Evolutionary conservation across 2,888 invertebrate genomes (phyloP), one percentile per base, ranked within the genome.

Genomic region (Caenorhabditis sp.): DNA sequence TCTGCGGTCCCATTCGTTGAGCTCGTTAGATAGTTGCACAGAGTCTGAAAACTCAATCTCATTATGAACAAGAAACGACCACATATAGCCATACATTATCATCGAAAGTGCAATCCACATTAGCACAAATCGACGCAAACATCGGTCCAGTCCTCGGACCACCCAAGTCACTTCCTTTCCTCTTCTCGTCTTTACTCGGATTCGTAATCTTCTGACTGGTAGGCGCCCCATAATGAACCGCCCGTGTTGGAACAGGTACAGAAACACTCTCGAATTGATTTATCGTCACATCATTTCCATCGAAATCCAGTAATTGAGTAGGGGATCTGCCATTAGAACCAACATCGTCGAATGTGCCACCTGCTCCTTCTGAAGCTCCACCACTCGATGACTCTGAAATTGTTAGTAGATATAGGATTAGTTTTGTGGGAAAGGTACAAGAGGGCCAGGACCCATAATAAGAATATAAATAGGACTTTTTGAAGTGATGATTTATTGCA

Each of bases 11-110:
- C 44, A 24, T 80, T 66, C 2, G 77, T 80, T 2, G 86, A 84
- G 14, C 84, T 82, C 0, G 88, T 88, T 28, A 87, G 64, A 63
- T 88, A 90, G 49, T 86, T 85, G 74, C 90, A 90, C 22, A 89
- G 73, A 10, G 70, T 84, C 87, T 89, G 70, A 24, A 70, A 51
- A 31, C 16, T n/a, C n/a, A n/a, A n/a, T n/a, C n/a, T n/a, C n/a
- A n/a, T n/a, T n/a, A n/a, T n/a, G n/a, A n/a, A n/a, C n/a, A n/a
- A n/a, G n/a, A n/a, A n/a, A n/a, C n/a, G n/a, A n/a, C n/a, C n/a
- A n/a, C n/a, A n/a, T n/a, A n/a, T n/a, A 22, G 4, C 44, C 75
- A 41, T n/a, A 80, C 82, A 74, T 80, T 72, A 0, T 84, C 81
- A 69, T 88, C 87, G 68, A 89, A 89, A 31, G 64, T 79, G 72